Evolutionary conservation across 2,113 vertebrate species (phyloP).

Genomic region (Scalopus aquaticus): DNA sequence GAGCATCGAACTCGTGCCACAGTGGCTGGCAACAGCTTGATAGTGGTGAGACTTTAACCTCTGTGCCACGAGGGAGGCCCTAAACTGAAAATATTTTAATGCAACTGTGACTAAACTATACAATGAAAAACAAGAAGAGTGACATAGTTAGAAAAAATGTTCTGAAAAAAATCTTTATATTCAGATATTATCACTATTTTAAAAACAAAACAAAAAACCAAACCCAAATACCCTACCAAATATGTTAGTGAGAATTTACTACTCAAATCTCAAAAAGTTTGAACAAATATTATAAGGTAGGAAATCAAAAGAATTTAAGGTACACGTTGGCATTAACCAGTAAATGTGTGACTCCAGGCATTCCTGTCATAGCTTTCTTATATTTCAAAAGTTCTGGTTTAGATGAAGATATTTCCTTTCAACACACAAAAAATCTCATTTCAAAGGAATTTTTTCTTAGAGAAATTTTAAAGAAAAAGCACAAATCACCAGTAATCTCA

Average conservation of each 20-base stretch:
- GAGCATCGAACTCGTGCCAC: no score
- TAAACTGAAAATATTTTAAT: neutral
- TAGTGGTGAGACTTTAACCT: no score
- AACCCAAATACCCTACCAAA: neutral
- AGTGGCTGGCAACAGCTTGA: no score
- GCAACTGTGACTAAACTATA: neutral
- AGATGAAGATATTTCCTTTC: neutral
- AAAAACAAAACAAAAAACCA: neutral
- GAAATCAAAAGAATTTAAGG: neutral
- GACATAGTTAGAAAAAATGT: neutral
- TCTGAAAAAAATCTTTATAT: neutral
- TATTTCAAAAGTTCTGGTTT: constrained; percentile 13
- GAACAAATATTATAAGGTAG: neutral
- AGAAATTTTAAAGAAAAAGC: neutral
- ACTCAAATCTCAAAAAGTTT: neutral
- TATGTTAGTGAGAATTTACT: neutral
- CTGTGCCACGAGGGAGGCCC: no score
- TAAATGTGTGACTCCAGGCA: neutral
- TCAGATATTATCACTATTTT: neutral
- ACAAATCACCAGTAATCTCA: neutral
- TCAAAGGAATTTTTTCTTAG: neutral
- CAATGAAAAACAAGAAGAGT: neutral
- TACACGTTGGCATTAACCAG: neutral
- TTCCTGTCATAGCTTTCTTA: neutral
- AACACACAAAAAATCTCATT: constrained; percentile 27